A percentile compares a stretch with the other conserved stretches of the same genome.
Conservation (phyloP, 2,113 vertebrate species). For the Sitta europaea region DNA sequence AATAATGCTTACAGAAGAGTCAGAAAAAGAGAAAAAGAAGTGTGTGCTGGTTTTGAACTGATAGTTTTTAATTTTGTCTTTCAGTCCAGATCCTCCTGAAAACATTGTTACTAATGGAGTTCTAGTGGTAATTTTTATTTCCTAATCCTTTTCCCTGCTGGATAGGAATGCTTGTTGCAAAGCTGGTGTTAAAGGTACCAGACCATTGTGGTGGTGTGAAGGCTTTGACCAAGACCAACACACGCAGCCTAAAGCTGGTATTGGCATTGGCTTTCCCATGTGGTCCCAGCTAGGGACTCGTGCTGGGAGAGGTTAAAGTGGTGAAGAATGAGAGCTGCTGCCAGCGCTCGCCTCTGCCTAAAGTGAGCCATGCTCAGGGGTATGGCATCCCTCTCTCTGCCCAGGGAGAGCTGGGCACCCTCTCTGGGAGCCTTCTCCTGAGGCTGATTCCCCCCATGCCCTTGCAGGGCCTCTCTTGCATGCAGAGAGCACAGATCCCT, state of each 20-base stretch:
- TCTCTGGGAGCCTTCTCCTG: background rate
- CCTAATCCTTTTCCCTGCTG: background rate
- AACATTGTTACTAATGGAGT: constrained; percentile 79
- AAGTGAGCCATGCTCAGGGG: background rate
- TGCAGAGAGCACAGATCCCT: background rate
- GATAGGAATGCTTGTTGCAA: background rate
- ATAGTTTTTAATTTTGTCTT: constrained; percentile 40
- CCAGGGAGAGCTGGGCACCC: rapidly evolving
- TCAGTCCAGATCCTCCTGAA: constrained; percentile 70
- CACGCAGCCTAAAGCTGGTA: background rate
- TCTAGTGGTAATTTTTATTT: constrained; percentile 77
- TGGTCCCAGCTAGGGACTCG: background rate
- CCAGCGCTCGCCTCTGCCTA: rapidly evolving
- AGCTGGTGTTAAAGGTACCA: background rate
- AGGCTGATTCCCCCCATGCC: rapidly evolving
- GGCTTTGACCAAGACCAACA: background rate
- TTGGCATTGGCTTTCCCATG: rapidly evolving
- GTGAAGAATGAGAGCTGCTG: background rate
- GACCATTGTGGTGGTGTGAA: background rate
- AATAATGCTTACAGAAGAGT: background rate
- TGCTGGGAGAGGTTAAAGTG: background rate
- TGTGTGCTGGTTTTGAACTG: background rate
- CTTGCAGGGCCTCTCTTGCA: rapidly evolving
- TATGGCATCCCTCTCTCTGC: rapidly evolving
- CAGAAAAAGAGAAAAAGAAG: background rate